A percentile compares a stretch with the other conserved stretches of the same genome.
These are phyloP conservation scores for Meleagris gallopavo DNA, from an alignment of 2,113 vertebrate genomes.

Conservation along the genomic window DNA sequence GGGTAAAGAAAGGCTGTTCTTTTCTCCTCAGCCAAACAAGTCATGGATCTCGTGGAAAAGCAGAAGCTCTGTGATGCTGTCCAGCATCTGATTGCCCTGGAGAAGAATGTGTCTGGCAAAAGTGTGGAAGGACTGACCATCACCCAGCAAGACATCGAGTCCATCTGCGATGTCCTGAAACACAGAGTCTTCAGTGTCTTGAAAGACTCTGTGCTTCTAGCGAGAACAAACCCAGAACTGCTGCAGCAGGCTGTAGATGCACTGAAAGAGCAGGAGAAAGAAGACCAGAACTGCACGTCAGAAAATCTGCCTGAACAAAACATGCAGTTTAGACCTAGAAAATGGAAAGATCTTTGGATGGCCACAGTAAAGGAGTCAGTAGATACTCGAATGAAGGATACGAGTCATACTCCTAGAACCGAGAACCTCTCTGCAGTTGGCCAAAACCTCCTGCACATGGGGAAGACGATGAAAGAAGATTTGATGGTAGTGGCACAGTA, in stretches of 20 bases:
- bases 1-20: slow-evolving; percentile 2
- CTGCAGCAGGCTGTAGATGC: slow-evolving; percentile 82
- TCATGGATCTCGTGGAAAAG: slow-evolving; percentile 60
- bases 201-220: slow-evolving; percentile 72
- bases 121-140: slow-evolving; percentile 12
- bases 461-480: slow-evolving; percentile 84
- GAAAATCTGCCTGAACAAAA: neutral
- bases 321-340: slow-evolving; percentile 73
- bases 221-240: slow-evolving; percentile 9
- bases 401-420: neutral
- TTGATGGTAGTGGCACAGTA: slow-evolving; percentile 78
- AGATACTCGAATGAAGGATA: slow-evolving; percentile 71
- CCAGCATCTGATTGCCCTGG: slow-evolving; percentile 76
- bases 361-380: slow-evolving; percentile 69
- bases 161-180: slow-evolving; percentile 74
- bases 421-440: slow-evolving; percentile 74
- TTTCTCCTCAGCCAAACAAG: slow-evolving; percentile 59
- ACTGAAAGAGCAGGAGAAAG: slow-evolving; percentile 82
- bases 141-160: slow-evolving; percentile 70
- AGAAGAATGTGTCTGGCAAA: slow-evolving; percentile 71
- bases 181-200: slow-evolving; percentile 70
- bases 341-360: slow-evolving; percentile 80
- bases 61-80: slow-evolving; percentile 56
- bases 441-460: slow-evolving; percentile 80
- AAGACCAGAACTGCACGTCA: slow-evolving; percentile 73